Conservation (phyloP, 2,888 invertebrate genomes). For the Apotomis turbidana region DNA sequence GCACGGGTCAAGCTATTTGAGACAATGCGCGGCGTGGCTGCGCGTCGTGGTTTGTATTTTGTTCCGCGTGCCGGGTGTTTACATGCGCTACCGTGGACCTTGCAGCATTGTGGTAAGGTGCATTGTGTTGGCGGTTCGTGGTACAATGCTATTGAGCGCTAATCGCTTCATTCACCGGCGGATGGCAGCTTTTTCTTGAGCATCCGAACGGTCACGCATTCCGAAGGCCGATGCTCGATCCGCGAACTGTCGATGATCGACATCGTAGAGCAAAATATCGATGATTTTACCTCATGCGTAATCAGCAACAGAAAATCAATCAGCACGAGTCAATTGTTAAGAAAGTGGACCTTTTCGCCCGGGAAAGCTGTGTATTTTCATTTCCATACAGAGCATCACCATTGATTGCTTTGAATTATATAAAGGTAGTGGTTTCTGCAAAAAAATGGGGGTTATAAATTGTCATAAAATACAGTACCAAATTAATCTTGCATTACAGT, state of each 20-base stretch:
- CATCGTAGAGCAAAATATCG: slow-evolving; percentile 63
- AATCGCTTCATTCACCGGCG: slow-evolving; percentile 81
- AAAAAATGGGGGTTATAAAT: too few relatives aligned
- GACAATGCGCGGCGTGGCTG: slow-evolving; percentile 74
- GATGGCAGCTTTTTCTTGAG: slow-evolving; percentile 74
- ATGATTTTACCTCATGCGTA: slow-evolving; percentile 11
- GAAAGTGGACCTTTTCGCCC: too few relatives aligned
- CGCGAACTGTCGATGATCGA: slow-evolving; percentile 60
- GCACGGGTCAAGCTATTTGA: slow-evolving; percentile 81
- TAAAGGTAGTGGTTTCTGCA: too few relatives aligned
- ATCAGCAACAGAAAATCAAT: not conserved
- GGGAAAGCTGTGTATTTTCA: too few relatives aligned
- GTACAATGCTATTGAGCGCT: slow-evolving; percentile 70
- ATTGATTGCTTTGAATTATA: too few relatives aligned
- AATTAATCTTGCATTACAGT: too few relatives aligned
- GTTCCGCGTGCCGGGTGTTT: slow-evolving; percentile 75
- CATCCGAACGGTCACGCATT: slow-evolving; percentile 81
- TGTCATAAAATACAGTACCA: too few relatives aligned
- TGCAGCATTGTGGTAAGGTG: slow-evolving; percentile 17
- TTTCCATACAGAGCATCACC: too few relatives aligned
- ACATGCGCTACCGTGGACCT: slow-evolving; percentile 24
- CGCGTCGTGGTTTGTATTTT: slow-evolving; percentile 71
- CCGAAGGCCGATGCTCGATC: slow-evolving; percentile 53
- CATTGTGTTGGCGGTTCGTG: slow-evolving; percentile 18
- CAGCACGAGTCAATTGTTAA: not conserved